Evolutionary conservation across 2,113 vertebrate genomes (phyloP).

Genomic region (Piprites chloris): DNA sequence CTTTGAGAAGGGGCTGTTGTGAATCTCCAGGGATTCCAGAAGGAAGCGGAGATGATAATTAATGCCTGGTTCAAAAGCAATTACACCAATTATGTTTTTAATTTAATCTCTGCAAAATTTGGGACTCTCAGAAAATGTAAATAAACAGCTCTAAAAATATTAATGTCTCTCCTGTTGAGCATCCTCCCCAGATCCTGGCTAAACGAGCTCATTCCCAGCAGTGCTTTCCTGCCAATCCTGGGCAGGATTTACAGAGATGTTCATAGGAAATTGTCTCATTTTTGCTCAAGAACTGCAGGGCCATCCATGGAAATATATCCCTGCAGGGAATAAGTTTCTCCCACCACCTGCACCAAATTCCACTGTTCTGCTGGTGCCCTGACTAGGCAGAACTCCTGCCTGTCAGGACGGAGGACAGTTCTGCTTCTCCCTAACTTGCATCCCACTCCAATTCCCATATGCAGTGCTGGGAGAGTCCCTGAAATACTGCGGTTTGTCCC

Average conservation of each 20-base stretch:
- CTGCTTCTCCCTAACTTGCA: not conserved
- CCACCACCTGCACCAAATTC: not conserved
- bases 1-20: constrained; percentile 2
- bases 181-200: not conserved
- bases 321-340: not conserved
- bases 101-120: constrained; percentile 55
- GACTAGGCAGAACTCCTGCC: not conserved
- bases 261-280: not conserved
- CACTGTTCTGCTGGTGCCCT: not conserved
- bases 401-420: not conserved
- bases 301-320: not conserved
- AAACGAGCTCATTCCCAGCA: not conserved
- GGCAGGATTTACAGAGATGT: not conserved
- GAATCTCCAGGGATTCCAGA: constrained; percentile 41
- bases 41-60: constrained; percentile 50
- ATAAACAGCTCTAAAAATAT: constrained; percentile 42
- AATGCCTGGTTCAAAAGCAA: constrained; percentile 58
- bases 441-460: rapidly evolving
- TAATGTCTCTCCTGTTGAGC: not conserved
- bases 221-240: not conserved
- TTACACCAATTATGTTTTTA: constrained; percentile 64
- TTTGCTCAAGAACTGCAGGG: not conserved
- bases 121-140: constrained; percentile 44
- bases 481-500: rapidly evolving
- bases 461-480: not conserved